Percentiles rank a stretch among this genome's conserved stretches.
Evolutionary conservation across 2,888 invertebrate species (phyloP).

Genomic region (Mythimna lalbum): DNA sequence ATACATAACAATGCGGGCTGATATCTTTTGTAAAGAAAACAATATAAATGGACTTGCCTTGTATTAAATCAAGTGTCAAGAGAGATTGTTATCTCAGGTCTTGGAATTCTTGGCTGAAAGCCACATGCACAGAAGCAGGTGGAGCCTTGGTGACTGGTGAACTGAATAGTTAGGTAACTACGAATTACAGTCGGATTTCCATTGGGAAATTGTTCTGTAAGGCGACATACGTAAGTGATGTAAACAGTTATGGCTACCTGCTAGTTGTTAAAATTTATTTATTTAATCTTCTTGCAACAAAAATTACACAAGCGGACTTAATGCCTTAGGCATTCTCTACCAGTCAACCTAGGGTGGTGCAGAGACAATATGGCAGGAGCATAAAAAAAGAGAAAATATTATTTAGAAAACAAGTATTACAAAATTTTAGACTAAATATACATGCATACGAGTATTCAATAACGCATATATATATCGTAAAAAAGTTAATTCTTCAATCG

Average conservation of each 20-base stretch:
- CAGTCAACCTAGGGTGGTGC: too few relatives aligned
- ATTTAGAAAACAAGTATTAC: too few relatives aligned
- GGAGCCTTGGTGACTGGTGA: slow-evolving; percentile 9
- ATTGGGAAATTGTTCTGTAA: slow-evolving; percentile 18
- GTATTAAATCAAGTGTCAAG: slow-evolving; percentile 55
- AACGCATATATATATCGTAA: too few relatives aligned
- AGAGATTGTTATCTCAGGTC: slow-evolving; percentile 37
- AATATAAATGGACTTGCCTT: slow-evolving; percentile 27
- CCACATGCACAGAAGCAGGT: slow-evolving; percentile 48
- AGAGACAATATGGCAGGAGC: too few relatives aligned
- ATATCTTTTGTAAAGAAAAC: slow-evolving; percentile 28
- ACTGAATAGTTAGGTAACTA: slow-evolving; percentile 19
- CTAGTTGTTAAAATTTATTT: too few relatives aligned
- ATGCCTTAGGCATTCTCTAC: too few relatives aligned
- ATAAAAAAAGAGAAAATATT: too few relatives aligned
- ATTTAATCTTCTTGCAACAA: too few relatives aligned
- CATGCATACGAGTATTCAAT: too few relatives aligned
- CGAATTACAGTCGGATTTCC: slow-evolving; percentile 14
- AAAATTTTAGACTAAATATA: too few relatives aligned
- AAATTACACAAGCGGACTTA: too few relatives aligned
- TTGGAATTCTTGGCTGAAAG: slow-evolving; percentile 45
- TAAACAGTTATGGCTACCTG: neutral
- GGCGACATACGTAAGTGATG: neutral
- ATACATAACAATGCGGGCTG: neutral
- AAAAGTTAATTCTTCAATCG: too few relatives aligned